A percentile compares a stretch with the other conserved stretches of the same genome.
Conservation (phyloP, 2,113 vertebrate genomes). For the Etheostoma cragini region DNA sequence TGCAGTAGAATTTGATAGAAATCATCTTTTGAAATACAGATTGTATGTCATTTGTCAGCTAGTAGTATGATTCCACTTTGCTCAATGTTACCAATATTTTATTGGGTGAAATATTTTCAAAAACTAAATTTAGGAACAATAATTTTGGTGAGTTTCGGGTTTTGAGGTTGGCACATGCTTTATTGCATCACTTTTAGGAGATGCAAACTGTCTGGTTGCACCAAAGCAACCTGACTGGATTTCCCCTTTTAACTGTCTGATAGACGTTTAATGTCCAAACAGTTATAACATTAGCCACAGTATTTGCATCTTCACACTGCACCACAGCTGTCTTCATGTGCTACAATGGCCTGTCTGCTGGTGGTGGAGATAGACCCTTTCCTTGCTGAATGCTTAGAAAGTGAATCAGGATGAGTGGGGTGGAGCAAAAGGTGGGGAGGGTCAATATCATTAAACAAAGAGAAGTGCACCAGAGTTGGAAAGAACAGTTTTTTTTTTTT, state of each 20-base stretch:
- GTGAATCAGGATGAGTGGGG: slow-evolving; percentile 48
- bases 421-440: slow-evolving; percentile 22
- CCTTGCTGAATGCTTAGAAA: slow-evolving; percentile 14
- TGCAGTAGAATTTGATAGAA: background rate
- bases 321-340: slow-evolving; percentile 20
- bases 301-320: slow-evolving; percentile 12
- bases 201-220: background rate
- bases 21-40: background rate
- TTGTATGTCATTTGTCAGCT: background rate
- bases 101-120: background rate
- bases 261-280: background rate
- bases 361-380: slow-evolving; percentile 1
- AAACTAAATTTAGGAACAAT: fast-evolving
- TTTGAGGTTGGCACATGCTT: background rate
- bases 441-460: slow-evolving; percentile 15
- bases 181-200: background rate
- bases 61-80: background rate
- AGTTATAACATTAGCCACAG: background rate
- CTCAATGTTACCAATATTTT: background rate
- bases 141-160: background rate
- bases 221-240: slow-evolving; percentile 29
- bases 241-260: slow-evolving; percentile 36
- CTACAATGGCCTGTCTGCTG: background rate
- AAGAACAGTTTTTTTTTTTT: slow-evolving; percentile 1
- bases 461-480: background rate